Conservation (phyloP, 2,888 invertebrate species). For the Argynnis bischoffii region DNA sequence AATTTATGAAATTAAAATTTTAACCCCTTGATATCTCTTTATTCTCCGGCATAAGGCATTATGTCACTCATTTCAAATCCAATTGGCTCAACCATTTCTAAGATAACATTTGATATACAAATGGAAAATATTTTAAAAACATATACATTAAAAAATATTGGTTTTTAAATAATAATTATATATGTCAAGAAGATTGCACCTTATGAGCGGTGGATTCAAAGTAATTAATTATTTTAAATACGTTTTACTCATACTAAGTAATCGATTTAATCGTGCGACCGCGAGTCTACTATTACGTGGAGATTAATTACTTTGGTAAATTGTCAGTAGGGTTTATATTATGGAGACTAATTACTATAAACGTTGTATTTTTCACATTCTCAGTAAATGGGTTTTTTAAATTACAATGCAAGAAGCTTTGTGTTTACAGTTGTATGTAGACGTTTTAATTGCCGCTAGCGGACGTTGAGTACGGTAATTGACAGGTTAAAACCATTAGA, state of each 20-base stretch:
- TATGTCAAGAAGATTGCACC: not conserved
- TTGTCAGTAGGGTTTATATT: slow-evolving; percentile 61
- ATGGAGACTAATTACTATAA: slow-evolving; percentile 74
- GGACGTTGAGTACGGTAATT: slow-evolving; percentile 77
- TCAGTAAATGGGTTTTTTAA: slow-evolving; percentile 72
- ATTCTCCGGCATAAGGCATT: not conserved
- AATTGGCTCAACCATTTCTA: no score
- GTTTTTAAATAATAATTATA: slow-evolving; percentile 1
- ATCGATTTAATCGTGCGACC: slow-evolving; percentile 54
- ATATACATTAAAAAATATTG: no score
- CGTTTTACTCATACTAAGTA: slow-evolving; percentile 36
- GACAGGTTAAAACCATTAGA: slow-evolving; percentile 67
- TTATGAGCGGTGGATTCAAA: slow-evolving; percentile 25
- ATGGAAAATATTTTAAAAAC: no score
- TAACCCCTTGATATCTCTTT: not conserved
- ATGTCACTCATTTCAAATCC: not conserved
- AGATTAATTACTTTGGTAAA: slow-evolving; percentile 69
- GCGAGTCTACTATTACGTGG: slow-evolving; percentile 53
- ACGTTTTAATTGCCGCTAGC: slow-evolving; percentile 71
- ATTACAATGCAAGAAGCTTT: slow-evolving; percentile 68
- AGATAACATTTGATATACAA: no score
- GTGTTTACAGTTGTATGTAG: slow-evolving; percentile 77
- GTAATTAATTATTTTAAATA: slow-evolving; percentile 33
- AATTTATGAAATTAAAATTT: no score
- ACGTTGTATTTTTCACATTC: slow-evolving; percentile 75